Evolutionary conservation across 2,797 vertebrate species (phyloP), one percentile per base, ranked within the genome.

Genomic region (Parauchenoglanis ngamensis): DNA sequence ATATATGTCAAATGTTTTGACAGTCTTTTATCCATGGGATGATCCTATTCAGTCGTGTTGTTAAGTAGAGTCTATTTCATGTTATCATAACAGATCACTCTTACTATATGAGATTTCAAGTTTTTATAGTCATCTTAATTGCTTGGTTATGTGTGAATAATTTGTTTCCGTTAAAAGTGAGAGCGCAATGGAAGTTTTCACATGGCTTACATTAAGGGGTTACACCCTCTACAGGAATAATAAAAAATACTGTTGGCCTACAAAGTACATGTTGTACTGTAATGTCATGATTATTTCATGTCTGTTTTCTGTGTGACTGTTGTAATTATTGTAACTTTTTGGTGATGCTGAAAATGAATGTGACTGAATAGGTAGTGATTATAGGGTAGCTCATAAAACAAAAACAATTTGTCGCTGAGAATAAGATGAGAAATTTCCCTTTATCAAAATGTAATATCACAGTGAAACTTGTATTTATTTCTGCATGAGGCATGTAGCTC

Each of bases 61-160:
- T 23, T 44, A 44, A 4, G 28, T 7, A 49, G 15, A 1, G 2
- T 65, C 63, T 31, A 3, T 46, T 68, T 63, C 7, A 61, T 52
- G 25, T 59, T 25, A 7, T 44, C 17, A 59, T 70, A 28, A 19
- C 13, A 25, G 35, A 35, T 19, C 57, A 31, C 3, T 28, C 25
- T 68, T 15, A 56, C 13, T 61, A 13, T 68, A 21, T 49, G 44
- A 21, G 17, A 65, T 12, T 5, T 79, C 40, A 70, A 63, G 25
- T 31, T 35, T 79, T 80, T 84, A 25, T 63, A 44, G 65, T 78
- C 61, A 5, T 19, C 72, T 76, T 68, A 56, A 28, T 83, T 75
- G 68, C 57, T 40, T n/a, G 63, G 40, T 56, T 31, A 8, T 67
- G 49, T 65, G 65, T 19, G 46, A 76, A 65, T 77, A 19, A 68